These are phyloP conservation scores for Drosophila cracens DNA, from an alignment of 2,888 invertebrate genomes.

Conservation along the genomic window DNA sequence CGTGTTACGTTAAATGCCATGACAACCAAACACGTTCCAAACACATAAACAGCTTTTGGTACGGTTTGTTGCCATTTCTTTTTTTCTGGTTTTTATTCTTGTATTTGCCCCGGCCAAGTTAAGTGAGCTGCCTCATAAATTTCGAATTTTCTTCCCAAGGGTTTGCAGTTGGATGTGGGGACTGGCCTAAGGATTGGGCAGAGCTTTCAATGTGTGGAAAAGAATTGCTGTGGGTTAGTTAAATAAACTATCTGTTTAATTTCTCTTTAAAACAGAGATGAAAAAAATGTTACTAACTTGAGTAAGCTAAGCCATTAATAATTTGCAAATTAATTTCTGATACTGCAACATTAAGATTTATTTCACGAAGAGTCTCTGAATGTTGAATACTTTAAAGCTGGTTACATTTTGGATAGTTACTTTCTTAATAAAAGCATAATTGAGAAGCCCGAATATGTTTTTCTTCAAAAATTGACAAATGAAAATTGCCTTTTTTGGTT, in stretches of 20 bases:
- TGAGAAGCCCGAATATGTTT: background rate
- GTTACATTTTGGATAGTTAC: background rate
- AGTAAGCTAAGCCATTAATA: slow-evolving; percentile 16
- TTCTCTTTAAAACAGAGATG: slow-evolving; percentile 9
- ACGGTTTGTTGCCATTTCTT: slow-evolving; percentile 39
- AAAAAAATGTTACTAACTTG: background rate
- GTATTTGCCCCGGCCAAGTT: slow-evolving; percentile 35
- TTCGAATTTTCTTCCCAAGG: slow-evolving; percentile 51
- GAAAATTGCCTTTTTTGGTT: fast-evolving
- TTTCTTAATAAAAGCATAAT: background rate
- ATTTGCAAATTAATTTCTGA: background rate
- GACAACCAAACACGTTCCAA: slow-evolving; percentile 64
- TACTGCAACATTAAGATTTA: background rate
- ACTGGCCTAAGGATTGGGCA: background rate
- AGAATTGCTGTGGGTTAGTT: slow-evolving; percentile 19
- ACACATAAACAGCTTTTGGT: slow-evolving; percentile 72
- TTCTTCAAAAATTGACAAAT: background rate
- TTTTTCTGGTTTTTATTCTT: slow-evolving; percentile 11
- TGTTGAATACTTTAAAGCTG: background rate
- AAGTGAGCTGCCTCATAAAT: slow-evolving; percentile 68
- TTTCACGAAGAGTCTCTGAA: background rate
- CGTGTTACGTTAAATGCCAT: slow-evolving; percentile 59
- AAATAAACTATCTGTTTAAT: slow-evolving; percentile 35
- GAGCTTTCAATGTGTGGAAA: slow-evolving; percentile 24
- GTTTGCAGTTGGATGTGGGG: slow-evolving; percentile 8